Base-by-base conservation (phyloP, 2,113 vertebrate genomes). In the Vulpes ferrilata region DNA sequence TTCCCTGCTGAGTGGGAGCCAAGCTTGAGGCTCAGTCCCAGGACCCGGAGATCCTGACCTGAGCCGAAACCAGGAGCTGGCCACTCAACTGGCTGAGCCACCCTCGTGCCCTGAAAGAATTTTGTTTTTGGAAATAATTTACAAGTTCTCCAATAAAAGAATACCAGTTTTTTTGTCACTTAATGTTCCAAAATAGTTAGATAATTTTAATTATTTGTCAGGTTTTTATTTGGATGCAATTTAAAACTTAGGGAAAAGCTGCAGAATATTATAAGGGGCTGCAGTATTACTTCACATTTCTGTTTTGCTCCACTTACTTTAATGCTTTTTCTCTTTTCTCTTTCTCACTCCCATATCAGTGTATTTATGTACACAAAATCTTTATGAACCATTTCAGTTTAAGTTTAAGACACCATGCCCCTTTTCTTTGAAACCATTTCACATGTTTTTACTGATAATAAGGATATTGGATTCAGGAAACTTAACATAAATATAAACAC, bases 81-180 rank as follows among this genome's bases (percentile, higher is more conserved):
- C 43, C 22, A 51, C 74, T 78, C 43, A 78, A 78, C 25, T 2
- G 1, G 5, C 43, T 78, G 74, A 51, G 74, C 11, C 15, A 51
- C 13, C 43, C 74, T 30, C 1, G 43, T 17, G 23, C 25, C 13
- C 74, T 3, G 3, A 12, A 35, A 69, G 32, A n/a, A 67, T 32
- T 67, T 67, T 67, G n/a, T 67, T n/a, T 67, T 67, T 67, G 32
- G 17, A 90, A 92, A 35, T 87, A 65, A 86, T 59, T 30, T 73
- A 73, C 13, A 88, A 43, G 32, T 96, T 88, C 17, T 91, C 53
- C 74, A 71, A n/a, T 35, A 84, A 96, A 82, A 62, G 64, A 90
- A 51, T 4, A 69, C 5, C 3, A 25, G 69, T 64, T 78, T 87
- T 23, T 83, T 90, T 22, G 12, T 90, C 43, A 64, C 38, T 90